Evolutionary conservation across 2,113 vertebrate genomes (phyloP), one percentile per base, ranked within the genome.

Genomic region (Thunnus maccoyii): DNA sequence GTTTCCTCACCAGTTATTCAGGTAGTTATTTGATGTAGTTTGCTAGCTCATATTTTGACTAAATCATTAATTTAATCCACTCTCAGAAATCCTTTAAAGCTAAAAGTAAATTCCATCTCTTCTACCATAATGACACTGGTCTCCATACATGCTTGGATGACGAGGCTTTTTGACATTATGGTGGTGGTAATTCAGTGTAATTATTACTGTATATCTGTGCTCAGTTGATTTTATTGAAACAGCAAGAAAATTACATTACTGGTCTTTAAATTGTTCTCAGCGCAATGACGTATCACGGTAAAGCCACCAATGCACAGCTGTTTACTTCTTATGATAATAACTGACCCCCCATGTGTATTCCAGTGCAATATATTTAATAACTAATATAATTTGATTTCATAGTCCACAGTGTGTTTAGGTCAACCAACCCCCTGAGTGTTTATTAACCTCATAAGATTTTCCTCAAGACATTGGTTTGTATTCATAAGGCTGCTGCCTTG

Each of bases 381-480:
- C 66, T 87, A 90, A 89, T 88, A 67, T 78, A 63, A 70, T 78
- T 79, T 76, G 61, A 83, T 80, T 79, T 83, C 65, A 68, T 86
- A 79, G 69, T 72, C 79, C 71, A 63, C 54, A 72, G 70, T 85
- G 84, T 83, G 82, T 86, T 89, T 72, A 82, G 76, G 73, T 82
- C 61, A 69, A 48, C 66, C 60, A 66, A 36, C 18, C 69, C 61
- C 58, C 41, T 57, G 76, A 81, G 75, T 87, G 79, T 85, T 88
- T 88, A 73, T 88, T 86, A 92, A 83, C 60, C 76, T 72, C 36
- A 69, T 84, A 65, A 73, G 80, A 76, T 75, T 90, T 90, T 82
- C 70, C 60, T 63, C 6, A 2, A 63, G 74, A 90, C 82, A 85
- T 82, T 78, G 56, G 60, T 76, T 80, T 76, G 30, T 69, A 88